phyloP scores from a whole-genome alignment of 2,888 invertebrate species.

The Biston betularia region DNA sequence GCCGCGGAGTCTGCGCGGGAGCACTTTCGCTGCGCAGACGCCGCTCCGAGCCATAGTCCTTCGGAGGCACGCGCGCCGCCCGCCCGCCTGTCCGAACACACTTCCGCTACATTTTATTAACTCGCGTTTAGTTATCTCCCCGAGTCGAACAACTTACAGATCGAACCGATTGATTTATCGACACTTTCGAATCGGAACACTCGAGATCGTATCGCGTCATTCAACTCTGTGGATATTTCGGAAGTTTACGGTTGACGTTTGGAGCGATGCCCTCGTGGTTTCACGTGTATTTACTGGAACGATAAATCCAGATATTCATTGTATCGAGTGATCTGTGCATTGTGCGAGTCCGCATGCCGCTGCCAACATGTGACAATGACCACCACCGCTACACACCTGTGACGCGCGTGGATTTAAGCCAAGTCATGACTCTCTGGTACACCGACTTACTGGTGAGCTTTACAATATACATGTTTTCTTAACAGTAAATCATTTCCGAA shows the following conservation, averaged over 20 bases:
- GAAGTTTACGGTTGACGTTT: slow-evolving; percentile 56
- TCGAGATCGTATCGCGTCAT: slow-evolving; percentile 51
- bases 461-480: slow-evolving; percentile 23
- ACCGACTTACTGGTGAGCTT: slow-evolving; percentile 82
- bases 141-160: slow-evolving; percentile 46
- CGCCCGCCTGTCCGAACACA: slow-evolving; percentile 63
- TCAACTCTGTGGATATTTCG: slow-evolving; percentile 58
- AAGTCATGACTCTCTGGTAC: slow-evolving; percentile 84
- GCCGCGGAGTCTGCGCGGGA: slow-evolving; percentile 82
- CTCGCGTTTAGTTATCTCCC: slow-evolving; percentile 50
- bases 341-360: slow-evolving; percentile 56
- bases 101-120: slow-evolving; percentile 53
- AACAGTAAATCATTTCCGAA: slow-evolving; percentile 8
- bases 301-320: slow-evolving; percentile 48
- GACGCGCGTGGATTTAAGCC: slow-evolving; percentile 79
- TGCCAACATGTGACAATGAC: slow-evolving; percentile 75
- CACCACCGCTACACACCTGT: slow-evolving; percentile 70
- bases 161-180: slow-evolving; percentile 55
- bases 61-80: slow-evolving; percentile 65
- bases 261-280: slow-evolving; percentile 62
- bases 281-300: slow-evolving; percentile 54
- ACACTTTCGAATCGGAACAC: slow-evolving; percentile 46
- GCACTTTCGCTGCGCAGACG: slow-evolving; percentile 81
- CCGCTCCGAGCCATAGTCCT: slow-evolving; percentile 69
- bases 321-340: slow-evolving; percentile 63